Evolutionary conservation across 2,888 invertebrate genomes (phyloP).

Genomic region (Epistrophe grossulariae): DNA sequence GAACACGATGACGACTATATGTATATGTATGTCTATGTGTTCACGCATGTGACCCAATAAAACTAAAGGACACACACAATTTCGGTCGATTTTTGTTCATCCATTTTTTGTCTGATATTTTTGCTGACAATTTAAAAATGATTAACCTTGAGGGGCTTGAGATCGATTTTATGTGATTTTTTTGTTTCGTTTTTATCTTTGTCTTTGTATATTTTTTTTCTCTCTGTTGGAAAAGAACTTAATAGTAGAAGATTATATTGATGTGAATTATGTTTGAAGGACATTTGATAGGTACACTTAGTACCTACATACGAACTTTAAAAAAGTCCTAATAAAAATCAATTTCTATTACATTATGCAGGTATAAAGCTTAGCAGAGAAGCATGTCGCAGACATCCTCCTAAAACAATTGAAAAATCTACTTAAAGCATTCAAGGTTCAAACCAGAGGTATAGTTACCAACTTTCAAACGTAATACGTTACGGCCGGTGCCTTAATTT

Average conservation of each 20-base stretch:
- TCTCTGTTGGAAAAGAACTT: neutral
- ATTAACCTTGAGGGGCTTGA: conserved; percentile 61
- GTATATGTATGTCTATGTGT: neutral
- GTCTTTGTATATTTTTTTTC: neutral
- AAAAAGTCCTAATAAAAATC: conserved; percentile 50
- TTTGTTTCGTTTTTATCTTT: neutral
- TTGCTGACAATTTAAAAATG: conserved; percentile 56
- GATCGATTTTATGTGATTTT: conserved; percentile 51
- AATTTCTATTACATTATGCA: conserved; percentile 22
- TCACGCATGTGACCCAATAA: conserved; percentile 54
- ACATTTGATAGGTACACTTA: conserved; percentile 4
- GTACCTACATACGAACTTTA: neutral
- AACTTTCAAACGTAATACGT: too few relatives aligned
- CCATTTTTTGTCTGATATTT: conserved; percentile 27
- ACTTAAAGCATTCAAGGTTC: too few relatives aligned
- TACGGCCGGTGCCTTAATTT: too few relatives aligned
- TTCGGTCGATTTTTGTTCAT: conserved; percentile 16
- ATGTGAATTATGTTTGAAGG: conserved; percentile 28
- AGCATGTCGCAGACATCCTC: neutral
- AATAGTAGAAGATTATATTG: neutral
- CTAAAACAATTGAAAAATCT: too few relatives aligned
- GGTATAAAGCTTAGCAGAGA: neutral
- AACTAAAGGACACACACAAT: conserved; percentile 10
- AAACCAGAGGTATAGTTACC: too few relatives aligned
- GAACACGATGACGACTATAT: neutral